Percentiles rank a stretch among this genome's conserved stretches.
Evolutionary conservation across 2,113 vertebrate genomes (phyloP).

Genomic region (Rousettus leschenaultii): DNA sequence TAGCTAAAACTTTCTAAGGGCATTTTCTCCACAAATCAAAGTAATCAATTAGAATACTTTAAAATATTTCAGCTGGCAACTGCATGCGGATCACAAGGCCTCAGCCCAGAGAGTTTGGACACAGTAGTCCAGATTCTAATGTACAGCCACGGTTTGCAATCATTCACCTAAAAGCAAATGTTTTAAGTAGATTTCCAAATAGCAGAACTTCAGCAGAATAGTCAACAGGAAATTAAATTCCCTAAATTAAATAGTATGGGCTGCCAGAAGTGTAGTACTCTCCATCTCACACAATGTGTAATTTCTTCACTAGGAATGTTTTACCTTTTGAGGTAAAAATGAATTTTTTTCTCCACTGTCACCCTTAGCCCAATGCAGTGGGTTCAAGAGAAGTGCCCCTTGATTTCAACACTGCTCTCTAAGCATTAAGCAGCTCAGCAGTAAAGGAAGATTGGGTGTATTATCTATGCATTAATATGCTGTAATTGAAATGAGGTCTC

Average conservation of each 20-base stretch:
- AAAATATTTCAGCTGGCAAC: background rate
- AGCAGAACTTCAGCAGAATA: background rate
- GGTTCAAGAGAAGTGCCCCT: background rate
- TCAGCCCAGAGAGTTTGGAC: constrained; percentile 3
- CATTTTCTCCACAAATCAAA: background rate
- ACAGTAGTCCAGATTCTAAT: background rate
- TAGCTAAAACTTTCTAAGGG: background rate
- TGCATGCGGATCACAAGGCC: background rate
- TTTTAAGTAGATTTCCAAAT: background rate
- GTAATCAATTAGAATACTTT: background rate
- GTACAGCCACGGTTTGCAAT: background rate
- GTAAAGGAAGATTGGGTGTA: background rate
- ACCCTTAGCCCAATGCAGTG: background rate
- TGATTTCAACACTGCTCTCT: background rate
- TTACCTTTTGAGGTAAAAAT: background rate
- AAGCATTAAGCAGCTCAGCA: background rate
- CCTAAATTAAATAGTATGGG: background rate
- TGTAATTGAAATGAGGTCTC: background rate
- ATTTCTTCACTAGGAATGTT: background rate
- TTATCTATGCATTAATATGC: background rate
- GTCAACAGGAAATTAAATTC: background rate
- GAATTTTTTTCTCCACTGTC: background rate
- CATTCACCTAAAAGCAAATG: background rate
- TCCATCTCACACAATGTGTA: background rate
- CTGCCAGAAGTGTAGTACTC: background rate